These are phyloP conservation scores for Yponomeuta cagnagella DNA, from an alignment of 2,888 invertebrate genomes.

Conservation along the genomic window DNA sequence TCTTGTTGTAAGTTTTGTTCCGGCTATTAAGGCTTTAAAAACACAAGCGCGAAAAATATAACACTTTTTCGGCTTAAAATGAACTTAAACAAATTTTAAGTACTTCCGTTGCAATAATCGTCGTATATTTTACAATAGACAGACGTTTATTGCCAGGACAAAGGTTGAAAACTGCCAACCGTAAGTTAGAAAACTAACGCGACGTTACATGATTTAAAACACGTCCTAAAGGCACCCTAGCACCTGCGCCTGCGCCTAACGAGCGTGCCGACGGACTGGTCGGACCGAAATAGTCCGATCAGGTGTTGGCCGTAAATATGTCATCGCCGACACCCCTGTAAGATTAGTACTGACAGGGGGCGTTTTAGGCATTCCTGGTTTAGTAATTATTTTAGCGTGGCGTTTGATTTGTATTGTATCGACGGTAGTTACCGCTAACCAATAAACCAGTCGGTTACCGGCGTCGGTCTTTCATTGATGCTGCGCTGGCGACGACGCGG, in stretches of 20 bases:
- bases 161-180: neutral
- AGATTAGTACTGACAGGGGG: neutral
- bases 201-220: neutral
- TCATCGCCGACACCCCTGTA: conserved; percentile 22
- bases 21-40: no score
- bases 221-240: conserved; percentile 6
- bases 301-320: conserved; percentile 37
- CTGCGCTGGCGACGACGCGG: no score
- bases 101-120: no score
- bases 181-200: neutral
- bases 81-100: neutral
- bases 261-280: conserved; percentile 31
- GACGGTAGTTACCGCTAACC: no score
- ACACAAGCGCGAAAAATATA: no score
- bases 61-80: neutral
- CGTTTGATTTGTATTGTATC: no score
- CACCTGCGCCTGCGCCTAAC: conserved; percentile 14
- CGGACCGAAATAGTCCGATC: conserved; percentile 41
- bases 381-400: neutral
- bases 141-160: neutral
- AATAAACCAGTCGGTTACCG: no score
- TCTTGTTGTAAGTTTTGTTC: no score
- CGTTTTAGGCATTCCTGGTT: neutral
- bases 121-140: neutral
- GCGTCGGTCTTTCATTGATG: no score